Evolutionary conservation across 2,888 invertebrate species (phyloP).

Genomic region (Epirrhoe tristata): DNA sequence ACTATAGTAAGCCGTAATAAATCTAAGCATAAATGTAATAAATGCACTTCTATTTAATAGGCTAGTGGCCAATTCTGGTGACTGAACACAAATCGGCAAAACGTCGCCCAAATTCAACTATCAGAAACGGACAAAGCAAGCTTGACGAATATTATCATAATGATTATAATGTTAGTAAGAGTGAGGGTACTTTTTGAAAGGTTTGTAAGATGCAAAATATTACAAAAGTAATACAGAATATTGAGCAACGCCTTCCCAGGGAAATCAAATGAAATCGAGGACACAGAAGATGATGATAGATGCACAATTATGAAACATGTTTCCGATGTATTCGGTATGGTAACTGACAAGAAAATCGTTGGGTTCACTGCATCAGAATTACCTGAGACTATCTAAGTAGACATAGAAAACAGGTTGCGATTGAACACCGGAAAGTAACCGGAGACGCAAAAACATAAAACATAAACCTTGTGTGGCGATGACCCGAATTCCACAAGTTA

Average conservation of each 20-base stretch:
- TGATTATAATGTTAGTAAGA: not conserved
- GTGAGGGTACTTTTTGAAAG: conserved; percentile 3
- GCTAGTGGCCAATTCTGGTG: not conserved
- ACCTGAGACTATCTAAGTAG: conserved; percentile 19
- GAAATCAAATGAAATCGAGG: conserved; percentile 36
- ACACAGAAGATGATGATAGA: conserved; percentile 41
- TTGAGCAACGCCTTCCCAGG: conserved; percentile 36
- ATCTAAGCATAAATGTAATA: no score
- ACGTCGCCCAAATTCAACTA: no score
- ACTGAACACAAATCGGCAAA: no score
- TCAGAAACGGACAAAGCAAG: no score
- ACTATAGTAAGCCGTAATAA: not conserved
- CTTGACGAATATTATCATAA: no score
- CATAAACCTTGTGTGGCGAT: not conserved
- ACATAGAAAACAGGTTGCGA: conserved; percentile 11
- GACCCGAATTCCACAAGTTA: not conserved
- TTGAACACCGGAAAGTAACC: not conserved
- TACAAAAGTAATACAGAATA: conserved; percentile 25
- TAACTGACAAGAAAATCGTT: conserved; percentile 37
- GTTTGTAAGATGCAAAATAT: conserved; percentile 7
- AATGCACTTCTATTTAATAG: no score
- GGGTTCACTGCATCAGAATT: conserved; percentile 43
- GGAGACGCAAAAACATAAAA: not conserved
- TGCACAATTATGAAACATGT: conserved; percentile 40
- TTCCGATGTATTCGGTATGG: conserved; percentile 37